phyloP scores from a whole-genome alignment of 1,140 invertebrate species.

The Lordiphosa stackelbergi region DNA sequence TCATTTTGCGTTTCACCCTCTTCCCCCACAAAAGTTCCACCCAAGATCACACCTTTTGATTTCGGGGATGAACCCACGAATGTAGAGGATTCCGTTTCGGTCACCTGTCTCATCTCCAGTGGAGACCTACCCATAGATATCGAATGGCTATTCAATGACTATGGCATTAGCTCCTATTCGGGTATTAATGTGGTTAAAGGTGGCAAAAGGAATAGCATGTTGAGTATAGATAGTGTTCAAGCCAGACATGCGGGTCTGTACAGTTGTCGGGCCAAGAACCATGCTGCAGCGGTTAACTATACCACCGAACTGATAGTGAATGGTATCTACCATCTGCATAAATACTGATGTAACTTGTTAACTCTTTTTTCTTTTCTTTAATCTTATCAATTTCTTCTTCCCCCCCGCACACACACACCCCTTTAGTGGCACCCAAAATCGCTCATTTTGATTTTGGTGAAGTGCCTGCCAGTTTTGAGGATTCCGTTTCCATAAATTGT shows the following conservation, averaged over 20 bases:
- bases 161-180: conserved; percentile 81
- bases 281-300: conserved; percentile 84
- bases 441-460: conserved; percentile 82
- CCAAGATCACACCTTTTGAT: conserved; percentile 87
- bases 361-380: conserved; percentile 26
- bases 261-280: conserved; percentile 87
- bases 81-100: conserved; percentile 86
- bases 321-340: conserved; percentile 78
- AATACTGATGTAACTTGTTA: conserved; percentile 38
- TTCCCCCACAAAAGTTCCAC: conserved; percentile 80
- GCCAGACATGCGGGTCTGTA: conserved; percentile 88
- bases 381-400: conserved; percentile 25
- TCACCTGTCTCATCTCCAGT: conserved; percentile 86
- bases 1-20: conserved; percentile 10
- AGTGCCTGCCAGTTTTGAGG: conserved; percentile 81
- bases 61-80: conserved; percentile 88
- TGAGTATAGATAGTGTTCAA: conserved; percentile 87
- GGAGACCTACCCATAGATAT: conserved; percentile 87
- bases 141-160: conserved; percentile 87
- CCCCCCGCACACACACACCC: conserved; percentile 1
- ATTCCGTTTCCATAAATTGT: conserved; percentile 81
- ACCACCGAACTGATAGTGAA: conserved; percentile 85
- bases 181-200: conserved; percentile 86
- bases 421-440: conserved; percentile 82
- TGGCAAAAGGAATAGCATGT: conserved; percentile 86